Percentiles rank a stretch among this genome's conserved stretches.
Evolutionary conservation across 1,140 invertebrate genomes (phyloP).

Genomic region (Argopecten irradians): DNA sequence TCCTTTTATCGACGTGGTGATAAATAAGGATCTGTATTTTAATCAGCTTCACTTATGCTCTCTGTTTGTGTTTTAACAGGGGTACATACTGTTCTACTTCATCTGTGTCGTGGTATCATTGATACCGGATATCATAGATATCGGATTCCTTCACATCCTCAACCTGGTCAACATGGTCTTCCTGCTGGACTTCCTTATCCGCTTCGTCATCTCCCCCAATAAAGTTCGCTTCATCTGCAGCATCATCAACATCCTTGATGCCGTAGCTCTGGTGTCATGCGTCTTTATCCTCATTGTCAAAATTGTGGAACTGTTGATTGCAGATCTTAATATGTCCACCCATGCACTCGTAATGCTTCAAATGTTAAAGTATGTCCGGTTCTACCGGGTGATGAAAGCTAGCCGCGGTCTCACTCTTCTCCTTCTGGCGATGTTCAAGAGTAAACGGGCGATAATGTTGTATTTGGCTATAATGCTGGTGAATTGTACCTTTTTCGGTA

Average conservation of each 20-base stretch:
- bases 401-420: not conserved
- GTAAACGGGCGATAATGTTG: not conserved
- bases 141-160: not conserved
- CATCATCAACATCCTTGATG: not conserved
- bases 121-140: not conserved
- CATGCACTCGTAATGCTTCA: not conserved
- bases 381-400: not conserved
- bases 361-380: not conserved
- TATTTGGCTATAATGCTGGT: not conserved
- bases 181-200: not conserved
- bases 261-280: not conserved
- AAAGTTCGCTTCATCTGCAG: not conserved
- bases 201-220: not conserved
- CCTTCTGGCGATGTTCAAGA: not conserved
- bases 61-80: too few relatives aligned
- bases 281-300: not conserved
- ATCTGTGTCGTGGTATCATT: not conserved
- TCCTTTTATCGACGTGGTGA: too few relatives aligned
- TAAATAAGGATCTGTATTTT: too few relatives aligned
- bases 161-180: not conserved
- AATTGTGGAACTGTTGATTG: not conserved
- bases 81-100: not conserved
- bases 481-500: not conserved
- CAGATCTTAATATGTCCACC: not conserved
- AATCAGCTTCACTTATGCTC: too few relatives aligned